A percentile compares a stretch with the other conserved stretches of the same genome.
These are phyloP conservation scores for Leucopsar rothschildi DNA, from an alignment of 2,113 vertebrate species.

Conservation along the genomic window DNA sequence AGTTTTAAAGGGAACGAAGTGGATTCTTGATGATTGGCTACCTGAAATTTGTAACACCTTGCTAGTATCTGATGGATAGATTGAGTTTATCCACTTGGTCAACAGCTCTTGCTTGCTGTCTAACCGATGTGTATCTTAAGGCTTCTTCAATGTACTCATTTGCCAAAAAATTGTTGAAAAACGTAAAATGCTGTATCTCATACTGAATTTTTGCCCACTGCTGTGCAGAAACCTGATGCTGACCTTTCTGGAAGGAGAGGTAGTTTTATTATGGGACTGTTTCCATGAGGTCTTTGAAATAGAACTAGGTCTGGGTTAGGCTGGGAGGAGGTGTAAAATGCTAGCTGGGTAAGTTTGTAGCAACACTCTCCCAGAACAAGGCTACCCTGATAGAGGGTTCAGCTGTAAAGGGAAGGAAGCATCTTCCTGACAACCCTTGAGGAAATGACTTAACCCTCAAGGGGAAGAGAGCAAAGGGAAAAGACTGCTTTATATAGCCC, in stretches of 20 bases:
- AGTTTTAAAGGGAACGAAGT: conserved; percentile 40
- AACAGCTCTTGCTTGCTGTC: neutral
- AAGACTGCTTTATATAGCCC: neutral
- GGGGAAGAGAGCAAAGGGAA: neutral
- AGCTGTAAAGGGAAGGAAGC: conserved; percentile 41
- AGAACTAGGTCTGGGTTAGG: neutral
- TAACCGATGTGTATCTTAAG: neutral
- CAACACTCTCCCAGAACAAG: neutral
- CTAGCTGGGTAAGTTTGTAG: neutral
- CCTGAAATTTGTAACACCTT: neutral
- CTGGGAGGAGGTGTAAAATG: neutral
- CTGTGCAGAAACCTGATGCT: neutral
- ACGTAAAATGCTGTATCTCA: neutral
- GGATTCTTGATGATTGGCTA: neutral
- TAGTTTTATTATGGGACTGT: neutral
- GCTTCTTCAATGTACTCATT: neutral
- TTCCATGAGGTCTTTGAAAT: neutral
- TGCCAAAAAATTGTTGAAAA: neutral
- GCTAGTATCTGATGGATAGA: neutral
- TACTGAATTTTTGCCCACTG: neutral
- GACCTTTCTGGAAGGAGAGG: neutral
- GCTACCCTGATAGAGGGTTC: neutral
- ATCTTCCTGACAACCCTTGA: neutral
- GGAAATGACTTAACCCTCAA: conserved; percentile 21
- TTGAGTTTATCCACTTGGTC: neutral